Percentiles rank a stretch among this genome's conserved stretches.
Conservation (phyloP, 2,888 invertebrate genomes). For the Drosophila testacea region DNA sequence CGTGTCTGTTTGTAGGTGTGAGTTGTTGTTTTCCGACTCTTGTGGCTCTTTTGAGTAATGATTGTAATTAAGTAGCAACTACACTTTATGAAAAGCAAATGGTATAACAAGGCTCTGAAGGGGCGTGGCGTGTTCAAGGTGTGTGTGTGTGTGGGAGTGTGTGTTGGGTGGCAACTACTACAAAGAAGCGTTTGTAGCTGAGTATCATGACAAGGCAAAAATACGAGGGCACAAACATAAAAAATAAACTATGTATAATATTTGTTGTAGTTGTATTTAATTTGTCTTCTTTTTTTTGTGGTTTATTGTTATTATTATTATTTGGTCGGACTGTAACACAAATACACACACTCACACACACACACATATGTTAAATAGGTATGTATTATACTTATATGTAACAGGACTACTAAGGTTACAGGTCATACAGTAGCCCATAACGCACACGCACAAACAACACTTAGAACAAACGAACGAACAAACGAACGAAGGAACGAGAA, state of each 20-base stretch:
- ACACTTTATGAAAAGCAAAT: conserved; percentile 76
- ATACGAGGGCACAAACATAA: conserved; percentile 58
- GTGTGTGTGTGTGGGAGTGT: conserved; percentile 29
- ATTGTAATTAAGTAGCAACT: conserved; percentile 78
- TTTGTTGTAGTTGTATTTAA: conserved; percentile 57
- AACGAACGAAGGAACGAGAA: conserved; percentile 17
- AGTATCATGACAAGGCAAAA: conserved; percentile 74
- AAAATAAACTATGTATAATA: conserved; percentile 63
- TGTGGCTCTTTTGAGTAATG: conserved; percentile 74
- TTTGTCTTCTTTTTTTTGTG: conserved; percentile 41
- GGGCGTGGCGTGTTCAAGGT: conserved; percentile 48
- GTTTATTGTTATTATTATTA: conserved; percentile 22
- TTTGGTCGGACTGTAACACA: conserved; percentile 8
- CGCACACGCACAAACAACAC: conserved; percentile 56
- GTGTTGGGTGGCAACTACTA: conserved; percentile 52
- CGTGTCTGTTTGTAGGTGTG: conserved; percentile 14
- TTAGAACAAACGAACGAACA: conserved; percentile 34
- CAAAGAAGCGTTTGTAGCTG: conserved; percentile 56
- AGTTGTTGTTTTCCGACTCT: conserved; percentile 43
- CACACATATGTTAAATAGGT: conserved; percentile 45
- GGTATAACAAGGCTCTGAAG: conserved; percentile 56
- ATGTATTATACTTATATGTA: conserved; percentile 33
- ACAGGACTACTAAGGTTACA: conserved; percentile 47
- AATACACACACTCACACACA: conserved; percentile 10
- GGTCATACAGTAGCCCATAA: conserved; percentile 36